These are phyloP conservation scores for Melanerpes aurifrons DNA, from an alignment of 2,113 vertebrate genomes.

Conservation along the genomic window DNA sequence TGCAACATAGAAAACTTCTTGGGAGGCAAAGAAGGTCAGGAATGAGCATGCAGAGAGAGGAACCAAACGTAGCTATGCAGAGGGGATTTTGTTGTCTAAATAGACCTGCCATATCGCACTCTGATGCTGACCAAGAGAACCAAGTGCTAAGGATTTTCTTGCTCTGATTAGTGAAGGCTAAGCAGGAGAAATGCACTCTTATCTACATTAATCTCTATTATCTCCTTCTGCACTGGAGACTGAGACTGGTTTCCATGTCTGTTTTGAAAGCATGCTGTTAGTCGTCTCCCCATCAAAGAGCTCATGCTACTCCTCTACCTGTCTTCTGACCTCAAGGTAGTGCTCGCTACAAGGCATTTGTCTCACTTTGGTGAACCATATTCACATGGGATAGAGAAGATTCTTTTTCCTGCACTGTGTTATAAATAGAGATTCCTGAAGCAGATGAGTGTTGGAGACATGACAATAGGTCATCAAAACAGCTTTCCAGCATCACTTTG, in stretches of 20 bases:
- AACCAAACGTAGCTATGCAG: background rate
- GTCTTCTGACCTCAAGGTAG: background rate
- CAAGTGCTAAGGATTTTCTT: background rate
- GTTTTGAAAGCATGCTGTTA: background rate
- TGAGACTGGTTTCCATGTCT: background rate
- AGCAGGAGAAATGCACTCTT: background rate
- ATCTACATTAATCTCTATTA: background rate
- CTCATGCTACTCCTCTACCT: background rate
- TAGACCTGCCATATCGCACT: fast-evolving
- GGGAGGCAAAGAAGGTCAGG: background rate
- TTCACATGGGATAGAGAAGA: background rate
- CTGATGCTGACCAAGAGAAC: background rate
- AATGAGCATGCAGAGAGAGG: background rate
- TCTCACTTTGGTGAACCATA: background rate
- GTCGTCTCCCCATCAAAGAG: background rate
- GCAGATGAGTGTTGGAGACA: background rate
- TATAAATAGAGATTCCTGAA: background rate
- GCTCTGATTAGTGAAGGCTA: background rate
- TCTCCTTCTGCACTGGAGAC: background rate
- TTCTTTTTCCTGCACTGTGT: background rate
- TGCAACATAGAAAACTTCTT: background rate
- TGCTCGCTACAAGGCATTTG: background rate
- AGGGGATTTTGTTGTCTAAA: background rate
- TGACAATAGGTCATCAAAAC: fast-evolving
- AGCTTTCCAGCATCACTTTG: background rate